Evolutionary conservation across 2,888 invertebrate species (phyloP).

Genomic region (Miltochrista miniata): DNA sequence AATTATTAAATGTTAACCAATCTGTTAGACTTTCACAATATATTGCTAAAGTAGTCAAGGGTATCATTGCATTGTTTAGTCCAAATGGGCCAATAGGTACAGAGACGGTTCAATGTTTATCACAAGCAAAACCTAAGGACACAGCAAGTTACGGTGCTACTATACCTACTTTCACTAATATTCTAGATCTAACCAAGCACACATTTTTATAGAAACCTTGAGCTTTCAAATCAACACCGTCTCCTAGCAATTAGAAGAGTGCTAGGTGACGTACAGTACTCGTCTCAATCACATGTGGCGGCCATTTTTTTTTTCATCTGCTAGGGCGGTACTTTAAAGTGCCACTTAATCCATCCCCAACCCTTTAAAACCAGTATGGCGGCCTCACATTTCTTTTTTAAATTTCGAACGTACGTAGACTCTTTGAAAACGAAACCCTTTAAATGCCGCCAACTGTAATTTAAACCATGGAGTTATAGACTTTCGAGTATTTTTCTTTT

Average conservation of each 20-base stretch:
- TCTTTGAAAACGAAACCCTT: constrained; percentile 77
- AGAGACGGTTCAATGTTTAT: too few relatives aligned
- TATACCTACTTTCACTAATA: neutral
- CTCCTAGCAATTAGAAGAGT: constrained; percentile 62
- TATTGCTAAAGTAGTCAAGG: too few relatives aligned
- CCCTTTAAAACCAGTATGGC: constrained; percentile 78
- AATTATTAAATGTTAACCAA: too few relatives aligned
- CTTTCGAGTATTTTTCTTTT: constrained; percentile 5
- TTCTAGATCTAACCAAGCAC: neutral
- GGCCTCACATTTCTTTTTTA: constrained; percentile 60
- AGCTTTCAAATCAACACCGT: constrained; percentile 10
- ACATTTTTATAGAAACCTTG: neutral
- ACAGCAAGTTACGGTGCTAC: too few relatives aligned
- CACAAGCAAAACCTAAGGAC: too few relatives aligned
- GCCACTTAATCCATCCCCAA: constrained; percentile 74
- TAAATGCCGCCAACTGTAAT: constrained; percentile 68
- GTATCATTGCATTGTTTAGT: too few relatives aligned
- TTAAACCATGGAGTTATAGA: constrained; percentile 62
- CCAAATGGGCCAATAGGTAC: too few relatives aligned
- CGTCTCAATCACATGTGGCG: constrained; percentile 38
- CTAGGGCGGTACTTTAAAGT: constrained; percentile 76
- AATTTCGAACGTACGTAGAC: constrained; percentile 43
- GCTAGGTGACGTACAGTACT: constrained; percentile 47
- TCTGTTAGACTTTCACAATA: too few relatives aligned
- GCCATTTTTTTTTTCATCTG: constrained; percentile 65